phyloP scores from a whole-genome alignment of 2,797 vertebrate species.

The Falco naumanni region DNA sequence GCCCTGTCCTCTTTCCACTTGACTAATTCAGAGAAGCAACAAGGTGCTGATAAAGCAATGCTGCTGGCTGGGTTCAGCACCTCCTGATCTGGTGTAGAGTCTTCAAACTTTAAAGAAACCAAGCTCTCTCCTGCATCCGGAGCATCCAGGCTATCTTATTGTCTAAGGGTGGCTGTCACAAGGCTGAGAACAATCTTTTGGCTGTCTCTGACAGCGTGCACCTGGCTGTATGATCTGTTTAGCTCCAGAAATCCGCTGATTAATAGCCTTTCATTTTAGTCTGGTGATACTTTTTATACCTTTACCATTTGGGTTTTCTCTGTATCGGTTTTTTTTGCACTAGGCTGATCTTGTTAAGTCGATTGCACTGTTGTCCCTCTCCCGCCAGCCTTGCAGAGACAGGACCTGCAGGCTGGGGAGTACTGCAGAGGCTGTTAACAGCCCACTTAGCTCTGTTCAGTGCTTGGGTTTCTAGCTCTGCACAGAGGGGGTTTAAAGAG shows the following conservation, averaged over 20 bases:
- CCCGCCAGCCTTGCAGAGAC: not conserved
- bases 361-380: slow-evolving; percentile 66
- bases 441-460: not conserved
- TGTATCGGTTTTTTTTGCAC: slow-evolving; percentile 59
- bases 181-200: slow-evolving; percentile 16
- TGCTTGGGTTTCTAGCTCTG: slow-evolving; percentile 38
- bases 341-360: slow-evolving; percentile 61
- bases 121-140: not conserved
- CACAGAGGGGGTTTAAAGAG: slow-evolving; percentile 12
- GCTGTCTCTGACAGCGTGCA: not conserved
- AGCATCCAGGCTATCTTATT: not conserved
- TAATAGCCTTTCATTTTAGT: slow-evolving; percentile 51
- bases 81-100: not conserved
- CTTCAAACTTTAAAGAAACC: not conserved
- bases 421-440: not conserved
- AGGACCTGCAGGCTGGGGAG: not conserved
- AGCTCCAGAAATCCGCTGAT: slow-evolving; percentile 30
- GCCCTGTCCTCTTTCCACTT: not conserved
- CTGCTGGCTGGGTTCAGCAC: not conserved
- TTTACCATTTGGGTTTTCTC: slow-evolving; percentile 10
- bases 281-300: slow-evolving; percentile 56
- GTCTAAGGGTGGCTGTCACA: not conserved
- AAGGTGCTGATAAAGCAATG: not conserved
- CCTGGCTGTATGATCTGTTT: slow-evolving; percentile 18
- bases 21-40: not conserved